These are phyloP conservation scores for Montipora efflorescens DNA, from an alignment of 64 coral and sea anemone species.

Conservation along the genomic window DNA sequence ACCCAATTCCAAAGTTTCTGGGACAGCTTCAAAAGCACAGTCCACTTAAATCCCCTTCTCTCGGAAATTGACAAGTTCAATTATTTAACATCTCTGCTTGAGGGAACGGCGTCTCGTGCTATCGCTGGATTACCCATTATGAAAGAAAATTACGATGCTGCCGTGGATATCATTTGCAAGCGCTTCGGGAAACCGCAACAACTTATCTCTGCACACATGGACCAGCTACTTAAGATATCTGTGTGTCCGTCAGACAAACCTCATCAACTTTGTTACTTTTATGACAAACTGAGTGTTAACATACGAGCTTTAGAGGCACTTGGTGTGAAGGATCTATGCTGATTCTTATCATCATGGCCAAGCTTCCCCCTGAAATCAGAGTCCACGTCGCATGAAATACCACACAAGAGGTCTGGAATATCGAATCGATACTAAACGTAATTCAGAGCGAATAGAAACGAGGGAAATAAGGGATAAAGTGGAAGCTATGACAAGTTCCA, in stretches of 20 bases:
- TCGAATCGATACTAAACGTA: conserved; percentile 14
- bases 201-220: conserved; percentile 45
- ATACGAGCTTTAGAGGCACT: not conserved
- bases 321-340: not conserved
- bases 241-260: conserved; percentile 36
- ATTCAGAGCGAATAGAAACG: conserved; percentile 46
- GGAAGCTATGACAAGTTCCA: conserved; percentile 25
- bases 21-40: conserved; percentile 57
- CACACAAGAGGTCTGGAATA: conserved; percentile 17
- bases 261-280: not conserved
- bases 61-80: conserved; percentile 64
- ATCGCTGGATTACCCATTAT: conserved; percentile 30
- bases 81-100: conserved; percentile 22
- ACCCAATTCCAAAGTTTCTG: conserved; percentile 62
- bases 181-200: conserved; percentile 37
- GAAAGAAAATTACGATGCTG: conserved; percentile 31
- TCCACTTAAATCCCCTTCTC: conserved; percentile 20
- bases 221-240: conserved; percentile 27
- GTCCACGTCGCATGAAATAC: conserved; percentile 37
- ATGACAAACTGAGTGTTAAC: not conserved
- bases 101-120: conserved; percentile 11
- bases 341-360: conserved; percentile 49
- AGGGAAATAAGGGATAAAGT: conserved; percentile 46
- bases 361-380: conserved; percentile 37
- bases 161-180: conserved; percentile 4